Evolutionary conservation across 30 jellyfish, hydroid and myxozoan genomes (phyloP).

Genomic region (Nemopilema nomurai): DNA sequence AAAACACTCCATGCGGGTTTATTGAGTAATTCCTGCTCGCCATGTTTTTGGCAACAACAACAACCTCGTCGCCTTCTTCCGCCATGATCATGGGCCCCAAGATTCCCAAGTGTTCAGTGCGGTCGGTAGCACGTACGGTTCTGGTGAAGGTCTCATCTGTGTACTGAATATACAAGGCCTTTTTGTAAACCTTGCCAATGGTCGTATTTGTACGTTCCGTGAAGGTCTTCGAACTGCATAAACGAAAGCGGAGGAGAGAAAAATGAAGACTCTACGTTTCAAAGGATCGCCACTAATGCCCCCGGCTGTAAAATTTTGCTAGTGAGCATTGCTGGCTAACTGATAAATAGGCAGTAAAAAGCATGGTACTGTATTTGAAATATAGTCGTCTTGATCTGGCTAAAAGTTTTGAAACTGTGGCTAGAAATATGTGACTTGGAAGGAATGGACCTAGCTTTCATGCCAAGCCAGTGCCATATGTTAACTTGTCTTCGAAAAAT

Average conservation of each 20-base stretch:
- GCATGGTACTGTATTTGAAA: no score
- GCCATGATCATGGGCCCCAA: conserved; percentile 73
- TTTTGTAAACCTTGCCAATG: conserved; percentile 65
- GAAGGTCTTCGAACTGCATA: conserved; percentile 37
- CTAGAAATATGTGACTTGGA: no score
- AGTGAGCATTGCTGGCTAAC: no score
- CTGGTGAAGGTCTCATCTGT: conserved; percentile 43
- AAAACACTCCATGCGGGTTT: conserved; percentile 68
- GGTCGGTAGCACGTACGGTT: conserved; percentile 18
- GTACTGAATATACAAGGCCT: conserved; percentile 61
- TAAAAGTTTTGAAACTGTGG: no score
- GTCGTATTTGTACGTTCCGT: conserved; percentile 32
- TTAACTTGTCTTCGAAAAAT: no score
- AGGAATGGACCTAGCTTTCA: no score
- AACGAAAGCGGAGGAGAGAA: neutral
- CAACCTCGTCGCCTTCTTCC: conserved; percentile 71
- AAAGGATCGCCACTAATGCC: no score
- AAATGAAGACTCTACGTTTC: no score
- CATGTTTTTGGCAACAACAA: conserved; percentile 64
- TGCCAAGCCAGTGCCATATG: no score
- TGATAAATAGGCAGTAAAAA: no score
- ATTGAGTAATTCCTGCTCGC: conserved; percentile 65
- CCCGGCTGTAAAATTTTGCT: no score
- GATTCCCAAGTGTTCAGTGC: conserved; percentile 54
- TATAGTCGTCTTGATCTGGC: no score